Evolutionary conservation across 2,797 vertebrate species (phyloP).

Genomic region (Coregonus suidteri): DNA sequence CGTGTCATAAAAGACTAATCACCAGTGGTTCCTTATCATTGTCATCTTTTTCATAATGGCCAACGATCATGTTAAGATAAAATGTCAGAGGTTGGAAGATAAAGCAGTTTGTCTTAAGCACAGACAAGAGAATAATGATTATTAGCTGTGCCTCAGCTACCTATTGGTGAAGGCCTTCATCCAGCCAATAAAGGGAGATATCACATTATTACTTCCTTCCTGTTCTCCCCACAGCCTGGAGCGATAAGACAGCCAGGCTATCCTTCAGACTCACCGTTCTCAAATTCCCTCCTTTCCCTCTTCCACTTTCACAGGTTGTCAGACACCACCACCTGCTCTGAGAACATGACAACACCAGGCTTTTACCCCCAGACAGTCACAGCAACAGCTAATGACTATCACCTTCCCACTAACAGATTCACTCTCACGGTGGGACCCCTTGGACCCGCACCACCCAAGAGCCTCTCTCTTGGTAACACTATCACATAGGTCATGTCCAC

Average conservation of each 20-base stretch:
- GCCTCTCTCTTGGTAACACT: slow-evolving; percentile 4
- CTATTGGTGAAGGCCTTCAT: no score
- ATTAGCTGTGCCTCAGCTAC: no score
- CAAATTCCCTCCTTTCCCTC: slow-evolving; percentile 35
- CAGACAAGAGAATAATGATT: no score
- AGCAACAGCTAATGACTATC: slow-evolving; percentile 23
- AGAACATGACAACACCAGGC: slow-evolving; percentile 34
- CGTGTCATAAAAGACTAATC: no score
- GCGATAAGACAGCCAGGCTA: slow-evolving; percentile 10
- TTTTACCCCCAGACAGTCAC: slow-evolving; percentile 51
- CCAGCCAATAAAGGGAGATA: no score
- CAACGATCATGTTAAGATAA: no score
- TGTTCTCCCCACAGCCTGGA: no score
- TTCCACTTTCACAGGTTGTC: slow-evolving; percentile 65
- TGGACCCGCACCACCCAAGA: slow-evolving; percentile 23
- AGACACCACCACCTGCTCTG: slow-evolving; percentile 53
- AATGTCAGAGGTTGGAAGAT: no score
- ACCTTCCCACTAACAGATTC: slow-evolving; percentile 7
- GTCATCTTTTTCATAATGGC: no score
- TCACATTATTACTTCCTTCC: no score
- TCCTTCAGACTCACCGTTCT: slow-evolving; percentile 59
- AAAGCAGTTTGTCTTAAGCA: no score
- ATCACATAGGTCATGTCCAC: slow-evolving; percentile 18
- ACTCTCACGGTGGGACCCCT: slow-evolving; percentile 23
- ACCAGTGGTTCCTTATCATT: no score